Evolutionary conservation across 1,140 invertebrate genomes (phyloP), one percentile per base, ranked within the genome.

Genomic region (Ctenoplectra terminalis): DNA sequence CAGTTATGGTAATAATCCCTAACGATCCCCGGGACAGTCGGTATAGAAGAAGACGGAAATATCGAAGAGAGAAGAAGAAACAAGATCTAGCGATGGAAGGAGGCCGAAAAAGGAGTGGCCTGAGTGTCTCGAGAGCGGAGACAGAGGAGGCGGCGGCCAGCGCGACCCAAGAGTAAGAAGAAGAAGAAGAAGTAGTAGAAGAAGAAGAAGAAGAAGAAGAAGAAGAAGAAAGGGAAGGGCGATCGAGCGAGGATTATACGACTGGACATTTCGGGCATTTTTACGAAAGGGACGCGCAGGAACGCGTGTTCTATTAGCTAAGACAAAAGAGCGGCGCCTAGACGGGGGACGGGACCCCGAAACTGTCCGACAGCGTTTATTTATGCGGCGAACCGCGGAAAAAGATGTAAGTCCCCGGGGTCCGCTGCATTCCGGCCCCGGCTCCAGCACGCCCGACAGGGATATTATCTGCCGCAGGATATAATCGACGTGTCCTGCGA

Each of bases 261-360:
- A 92, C 89, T 90, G 91, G 91, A 93, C 92, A 93, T 93, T 92
- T 91, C 88, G 89, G 89, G 89, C 90, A 92, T 92, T 91, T 91
- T 91, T 92, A 91, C 90, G 87, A 92, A 92, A 92, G 89, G 89
- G 89, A 92, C 89, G 89, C 90, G 89, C 84, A 91, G 90, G 91
- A 93, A 93, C 93, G 90, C 90, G 92, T 93, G 92, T 94, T 94
- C 91, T 93, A 94, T 93, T 93, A 93, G 91, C 91, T 92, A 93
- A 94, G 92, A 94, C 93, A 93, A 93, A 94, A 94, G 93, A 94
- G 90, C 92, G 92, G 92, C 92, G 93, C 92, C 91, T 94, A 93
- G 90, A 89, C 89, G 88, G 88, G 84, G 83, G 48, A 67, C 66
- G 34, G 76, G 70, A 23, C 78, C 87, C 66, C 86, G 76, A 89